These are phyloP conservation scores for Phyllotreta cruciferae DNA, from an alignment of 2,888 invertebrate species.

Conservation along the genomic window DNA sequence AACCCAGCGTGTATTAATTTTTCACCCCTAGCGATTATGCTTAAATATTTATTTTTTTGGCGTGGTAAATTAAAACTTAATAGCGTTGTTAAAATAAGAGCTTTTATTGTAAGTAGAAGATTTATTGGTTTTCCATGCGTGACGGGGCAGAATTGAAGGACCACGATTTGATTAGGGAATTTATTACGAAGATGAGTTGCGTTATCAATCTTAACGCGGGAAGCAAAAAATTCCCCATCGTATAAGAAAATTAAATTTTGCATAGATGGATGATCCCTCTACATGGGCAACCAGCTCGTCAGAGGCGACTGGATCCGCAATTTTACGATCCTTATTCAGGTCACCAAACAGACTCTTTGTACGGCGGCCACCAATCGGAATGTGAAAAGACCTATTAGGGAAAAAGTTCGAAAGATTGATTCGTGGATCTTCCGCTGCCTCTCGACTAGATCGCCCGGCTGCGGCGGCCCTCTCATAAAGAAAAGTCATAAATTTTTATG, in stretches of 20 bases:
- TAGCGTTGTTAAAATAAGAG: background rate
- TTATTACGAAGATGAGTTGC: background rate
- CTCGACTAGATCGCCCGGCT: constrained; percentile 37
- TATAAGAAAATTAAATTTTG: constrained; percentile 21
- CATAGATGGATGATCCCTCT: constrained; percentile 23
- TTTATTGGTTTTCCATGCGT: no score
- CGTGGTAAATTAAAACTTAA: constrained; percentile 9
- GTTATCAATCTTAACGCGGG: constrained; percentile 14
- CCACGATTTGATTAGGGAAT: no score
- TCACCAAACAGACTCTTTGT: constrained; percentile 36
- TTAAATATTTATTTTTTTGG: constrained; percentile 8
- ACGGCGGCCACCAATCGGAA: constrained; percentile 35
- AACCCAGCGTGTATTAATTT: constrained; percentile 10
- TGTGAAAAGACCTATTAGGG: constrained; percentile 38
- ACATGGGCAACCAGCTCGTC: constrained; percentile 3
- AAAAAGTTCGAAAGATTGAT: constrained; percentile 44
- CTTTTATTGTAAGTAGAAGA: no score
- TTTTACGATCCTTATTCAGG: constrained; percentile 39
- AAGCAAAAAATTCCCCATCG: constrained; percentile 5
- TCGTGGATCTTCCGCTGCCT: constrained; percentile 37
- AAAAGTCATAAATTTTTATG: constrained; percentile 52
- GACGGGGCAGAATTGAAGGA: no score
- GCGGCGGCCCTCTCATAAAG: constrained; percentile 41
- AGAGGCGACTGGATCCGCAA: constrained; percentile 19
- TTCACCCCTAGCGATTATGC: background rate